A percentile compares a stretch with the other conserved stretches of the same genome.
phyloP scores from a whole-genome alignment of 2,888 invertebrate species.

The Tinea semifulvella region DNA sequence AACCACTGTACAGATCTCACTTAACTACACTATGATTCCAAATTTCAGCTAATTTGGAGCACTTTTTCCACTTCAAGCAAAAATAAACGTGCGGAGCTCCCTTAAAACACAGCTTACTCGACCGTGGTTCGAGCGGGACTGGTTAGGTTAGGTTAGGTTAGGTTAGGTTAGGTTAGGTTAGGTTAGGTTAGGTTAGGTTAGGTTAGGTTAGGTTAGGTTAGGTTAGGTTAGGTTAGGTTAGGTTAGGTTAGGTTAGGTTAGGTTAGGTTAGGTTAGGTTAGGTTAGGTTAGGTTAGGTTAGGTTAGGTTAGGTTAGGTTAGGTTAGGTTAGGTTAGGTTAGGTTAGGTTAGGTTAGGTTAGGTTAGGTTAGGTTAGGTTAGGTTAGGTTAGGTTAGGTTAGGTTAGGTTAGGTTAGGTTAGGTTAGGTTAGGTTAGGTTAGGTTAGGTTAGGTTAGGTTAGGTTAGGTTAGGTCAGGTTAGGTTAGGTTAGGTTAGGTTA shows the following conservation, averaged over 20 bases:
- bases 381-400: slow-evolving; percentile 13
- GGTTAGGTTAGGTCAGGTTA: slow-evolving; percentile 15
- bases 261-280: slow-evolving; percentile 17
- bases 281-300: slow-evolving; percentile 16
- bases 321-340: slow-evolving; percentile 11
- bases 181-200: slow-evolving; percentile 16
- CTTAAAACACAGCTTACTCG: too few species aligned
- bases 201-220: slow-evolving; percentile 14
- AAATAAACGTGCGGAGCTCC: too few species aligned
- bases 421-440: slow-evolving; percentile 18
- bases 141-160: slow-evolving; percentile 16
- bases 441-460: slow-evolving; percentile 16
- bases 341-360: slow-evolving; percentile 14
- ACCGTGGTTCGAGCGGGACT: too few species aligned
- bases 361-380: slow-evolving; percentile 13
- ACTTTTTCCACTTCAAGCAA: too few species aligned
- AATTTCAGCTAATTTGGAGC: too few species aligned
- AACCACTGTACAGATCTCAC: too few species aligned
- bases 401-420: slow-evolving; percentile 17
- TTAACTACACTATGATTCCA: too few species aligned
- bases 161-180: slow-evolving; percentile 16
- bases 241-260: slow-evolving; percentile 16
- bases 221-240: slow-evolving; percentile 10
- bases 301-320: slow-evolving; percentile 13
- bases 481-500: slow-evolving; percentile 14